phyloP scores from a whole-genome alignment of 64 coral and sea anemone genomes.

The Stylophora pistillata region DNA sequence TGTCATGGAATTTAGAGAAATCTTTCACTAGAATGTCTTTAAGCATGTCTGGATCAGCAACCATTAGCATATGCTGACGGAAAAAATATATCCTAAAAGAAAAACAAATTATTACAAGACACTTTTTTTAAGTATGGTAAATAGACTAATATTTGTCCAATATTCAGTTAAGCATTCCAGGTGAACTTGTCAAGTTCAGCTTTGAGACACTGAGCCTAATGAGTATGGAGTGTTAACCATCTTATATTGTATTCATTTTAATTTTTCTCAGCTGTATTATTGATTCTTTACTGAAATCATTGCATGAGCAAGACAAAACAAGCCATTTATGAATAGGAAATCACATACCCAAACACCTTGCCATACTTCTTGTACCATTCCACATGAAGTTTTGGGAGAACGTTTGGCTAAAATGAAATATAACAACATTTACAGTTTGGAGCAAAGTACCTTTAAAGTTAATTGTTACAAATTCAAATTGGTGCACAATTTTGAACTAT shows the following conservation, averaged over 20 bases:
- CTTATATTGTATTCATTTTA: too few relatives aligned
- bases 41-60: conserved; percentile 64
- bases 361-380: conserved; percentile 20
- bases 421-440: neutral
- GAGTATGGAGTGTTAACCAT: too few relatives aligned
- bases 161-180: too few relatives aligned
- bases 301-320: too few relatives aligned
- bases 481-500: too few relatives aligned
- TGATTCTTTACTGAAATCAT: too few relatives aligned
- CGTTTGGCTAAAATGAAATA: neutral
- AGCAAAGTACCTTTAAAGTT: neutral
- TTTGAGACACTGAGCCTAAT: too few relatives aligned
- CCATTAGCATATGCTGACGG: conserved; percentile 23
- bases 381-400: neutral
- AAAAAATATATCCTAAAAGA: conserved; percentile 21
- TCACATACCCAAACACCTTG: conserved; percentile 14
- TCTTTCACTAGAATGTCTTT: conserved; percentile 61
- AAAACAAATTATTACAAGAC: neutral
- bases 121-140: too few relatives aligned
- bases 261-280: too few relatives aligned
- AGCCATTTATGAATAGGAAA: neutral
- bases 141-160: too few relatives aligned
- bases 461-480: neutral
- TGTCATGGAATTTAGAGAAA: conserved; percentile 52
- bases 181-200: too few relatives aligned